A percentile compares a stretch with the other conserved stretches of the same genome.
Evolutionary conservation across 2,113 vertebrate species (phyloP).

Genomic region (Periophthalmodon schlosseri): DNA sequence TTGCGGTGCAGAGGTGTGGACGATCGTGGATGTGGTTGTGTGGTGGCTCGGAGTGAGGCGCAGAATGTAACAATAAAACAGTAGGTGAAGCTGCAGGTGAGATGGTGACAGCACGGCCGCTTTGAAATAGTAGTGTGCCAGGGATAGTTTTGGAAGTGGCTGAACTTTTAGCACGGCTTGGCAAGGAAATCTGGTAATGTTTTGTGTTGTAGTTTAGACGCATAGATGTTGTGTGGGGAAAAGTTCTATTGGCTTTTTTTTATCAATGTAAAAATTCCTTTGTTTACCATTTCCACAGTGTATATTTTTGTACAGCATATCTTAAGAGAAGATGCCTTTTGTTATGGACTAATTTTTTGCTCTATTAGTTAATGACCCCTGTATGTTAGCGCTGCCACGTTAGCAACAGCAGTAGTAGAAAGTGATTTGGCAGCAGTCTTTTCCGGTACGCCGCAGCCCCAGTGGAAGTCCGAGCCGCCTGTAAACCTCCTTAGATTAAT

Average conservation of each 20-base stretch:
- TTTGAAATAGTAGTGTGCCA: not conserved
- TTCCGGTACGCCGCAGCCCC: not conserved
- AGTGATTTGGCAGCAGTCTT: not conserved
- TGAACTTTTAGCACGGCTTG: not conserved
- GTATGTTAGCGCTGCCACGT: not conserved
- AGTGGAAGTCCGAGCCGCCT: not conserved
- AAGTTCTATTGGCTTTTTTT: no score
- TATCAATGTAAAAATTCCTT: no score
- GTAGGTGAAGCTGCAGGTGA: not conserved
- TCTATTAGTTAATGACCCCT: not conserved
- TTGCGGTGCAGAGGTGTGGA: not conserved
- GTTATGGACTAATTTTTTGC: not conserved
- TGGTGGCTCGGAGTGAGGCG: not conserved
- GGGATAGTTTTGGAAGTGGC: not conserved
- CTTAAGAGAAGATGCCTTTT: no score
- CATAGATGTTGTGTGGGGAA: not conserved
- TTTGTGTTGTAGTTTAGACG: not conserved
- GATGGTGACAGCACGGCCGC: not conserved
- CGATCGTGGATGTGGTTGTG: not conserved
- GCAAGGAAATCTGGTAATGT: not conserved
- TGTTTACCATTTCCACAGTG: no score
- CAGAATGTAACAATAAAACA: conserved; percentile 11
- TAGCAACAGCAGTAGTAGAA: not conserved
- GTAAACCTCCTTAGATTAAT: not conserved
- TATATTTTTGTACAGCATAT: no score